A percentile compares a stretch with the other conserved stretches of the same genome.
Conservation (phyloP, 2,888 invertebrate genomes). For the Sycophila texana region DNA sequence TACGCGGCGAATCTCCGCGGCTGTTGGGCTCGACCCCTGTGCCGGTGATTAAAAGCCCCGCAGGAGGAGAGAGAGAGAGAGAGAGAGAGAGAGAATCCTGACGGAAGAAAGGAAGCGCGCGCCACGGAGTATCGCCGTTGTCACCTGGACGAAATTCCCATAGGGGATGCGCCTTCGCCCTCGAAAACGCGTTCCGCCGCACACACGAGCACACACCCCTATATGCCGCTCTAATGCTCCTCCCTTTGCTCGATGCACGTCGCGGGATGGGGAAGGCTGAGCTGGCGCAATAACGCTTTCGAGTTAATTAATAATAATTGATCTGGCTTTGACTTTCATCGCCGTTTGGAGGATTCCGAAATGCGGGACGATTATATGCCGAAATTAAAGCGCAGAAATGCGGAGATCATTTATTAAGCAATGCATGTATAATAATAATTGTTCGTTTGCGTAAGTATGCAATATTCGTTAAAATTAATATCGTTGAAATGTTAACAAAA, state of each 20-base stretch:
- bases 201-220: background rate
- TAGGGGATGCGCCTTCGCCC: slow-evolving; percentile 54
- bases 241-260: no score
- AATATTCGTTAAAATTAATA: no score
- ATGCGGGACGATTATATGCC: no score
- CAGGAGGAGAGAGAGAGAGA: slow-evolving; percentile 14
- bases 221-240: background rate
- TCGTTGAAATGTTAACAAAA: no score
- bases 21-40: slow-evolving; percentile 7
- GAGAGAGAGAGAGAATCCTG: slow-evolving; percentile 20
- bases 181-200: slow-evolving; percentile 37
- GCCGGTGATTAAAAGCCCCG: slow-evolving; percentile 41
- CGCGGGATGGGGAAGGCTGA: background rate
- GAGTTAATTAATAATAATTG: slow-evolving; percentile 34
- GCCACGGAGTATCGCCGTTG: slow-evolving; percentile 26
- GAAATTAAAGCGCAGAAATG: no score
- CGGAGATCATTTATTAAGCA: no score
- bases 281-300: slow-evolving; percentile 22
- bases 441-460: no score
- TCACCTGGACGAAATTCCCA: slow-evolving; percentile 63
- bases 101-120: slow-evolving; percentile 26
- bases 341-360: no score
- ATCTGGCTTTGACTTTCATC: background rate
- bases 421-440: no score
- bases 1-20: slow-evolving; percentile 34